Evolutionary conservation across 2,888 invertebrate genomes (phyloP), one percentile per base, ranked within the genome.

Genomic region (Drosophila anomelani): DNA sequence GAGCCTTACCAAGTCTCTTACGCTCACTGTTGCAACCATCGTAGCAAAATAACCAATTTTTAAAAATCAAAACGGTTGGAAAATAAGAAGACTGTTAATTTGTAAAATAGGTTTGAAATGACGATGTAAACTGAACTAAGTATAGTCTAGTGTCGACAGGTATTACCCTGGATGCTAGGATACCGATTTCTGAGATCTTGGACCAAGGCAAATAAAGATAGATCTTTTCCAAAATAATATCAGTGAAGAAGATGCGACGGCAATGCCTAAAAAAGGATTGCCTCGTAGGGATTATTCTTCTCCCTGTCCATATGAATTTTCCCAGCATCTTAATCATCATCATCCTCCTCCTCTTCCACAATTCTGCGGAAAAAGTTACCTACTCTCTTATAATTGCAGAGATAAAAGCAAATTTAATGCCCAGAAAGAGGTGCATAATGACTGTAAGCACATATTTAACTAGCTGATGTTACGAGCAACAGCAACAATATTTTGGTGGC

Each of bases 381-480:
- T 44, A 55, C 41, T 55, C 43, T 44, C 55, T 56, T 61, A 46
- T 72, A 53, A 53, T 53, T 53, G 51, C 34, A 15, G 51, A 36
- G 34, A 61, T 72, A 72, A 61, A 71, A 60, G 51, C 55, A 38
- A 55, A 72, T 61, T 71, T 72, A 71, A 71, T 60, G 61, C 54
- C 55, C 72, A 60, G 61, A 71, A 72, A 44, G 61, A 60, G 43
- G 38, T 60, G 72, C 61, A 54, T 72, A 71, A 71, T 72, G 72
- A 61, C 71, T 54, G 60, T 51, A 55, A 71, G 73, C 62, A 47
- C 68, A 23, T 41, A 71, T 51, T 72, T 71, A 56, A 51, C 29
- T 56, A 34, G 20, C 72, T 39, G 72, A 73, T 73, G 75, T 73
- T 74, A 73, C 72, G 74, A 74, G 47, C 74, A 53, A 36, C 20